A percentile compares a stretch with the other conserved stretches of the same genome.
phyloP scores from a whole-genome alignment of 2,888 invertebrate genomes.

The Harpalus rubripes region DNA sequence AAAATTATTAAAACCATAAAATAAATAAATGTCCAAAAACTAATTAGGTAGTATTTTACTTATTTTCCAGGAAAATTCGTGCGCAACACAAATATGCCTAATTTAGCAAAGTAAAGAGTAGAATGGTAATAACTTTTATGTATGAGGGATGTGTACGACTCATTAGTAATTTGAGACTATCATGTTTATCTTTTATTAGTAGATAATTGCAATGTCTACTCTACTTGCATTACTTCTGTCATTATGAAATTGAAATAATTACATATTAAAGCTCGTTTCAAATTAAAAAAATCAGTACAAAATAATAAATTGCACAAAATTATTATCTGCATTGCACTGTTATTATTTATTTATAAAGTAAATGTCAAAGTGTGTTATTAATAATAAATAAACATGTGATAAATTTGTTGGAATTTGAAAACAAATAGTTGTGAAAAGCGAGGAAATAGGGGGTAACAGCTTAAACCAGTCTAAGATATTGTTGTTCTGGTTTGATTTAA shows the following conservation, averaged over 20 bases:
- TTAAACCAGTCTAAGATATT: slow-evolving; percentile 58
- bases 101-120: slow-evolving; percentile 14
- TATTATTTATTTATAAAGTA: too few species aligned
- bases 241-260: slow-evolving; percentile 3
- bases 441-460: background rate
- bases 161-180: slow-evolving; percentile 43
- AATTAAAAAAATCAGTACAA: background rate
- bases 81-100: background rate
- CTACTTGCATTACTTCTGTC: background rate
- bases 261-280: background rate
- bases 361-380: background rate
- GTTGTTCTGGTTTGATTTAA: slow-evolving; percentile 50
- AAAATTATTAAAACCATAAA: too few species aligned
- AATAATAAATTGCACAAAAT: background rate
- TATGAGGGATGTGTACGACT: slow-evolving; percentile 1
- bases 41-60: background rate
- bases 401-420: background rate
- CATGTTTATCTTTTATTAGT: slow-evolving; percentile 38
- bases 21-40: background rate
- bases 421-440: background rate
- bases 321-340: too few species aligned
- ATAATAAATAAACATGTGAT: slow-evolving; percentile 9
- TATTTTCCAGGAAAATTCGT: background rate
- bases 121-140: slow-evolving; percentile 13
- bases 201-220: slow-evolving; percentile 16